Base-by-base conservation (phyloP, 2,888 invertebrate species). In the Metellina segmentata region DNA sequence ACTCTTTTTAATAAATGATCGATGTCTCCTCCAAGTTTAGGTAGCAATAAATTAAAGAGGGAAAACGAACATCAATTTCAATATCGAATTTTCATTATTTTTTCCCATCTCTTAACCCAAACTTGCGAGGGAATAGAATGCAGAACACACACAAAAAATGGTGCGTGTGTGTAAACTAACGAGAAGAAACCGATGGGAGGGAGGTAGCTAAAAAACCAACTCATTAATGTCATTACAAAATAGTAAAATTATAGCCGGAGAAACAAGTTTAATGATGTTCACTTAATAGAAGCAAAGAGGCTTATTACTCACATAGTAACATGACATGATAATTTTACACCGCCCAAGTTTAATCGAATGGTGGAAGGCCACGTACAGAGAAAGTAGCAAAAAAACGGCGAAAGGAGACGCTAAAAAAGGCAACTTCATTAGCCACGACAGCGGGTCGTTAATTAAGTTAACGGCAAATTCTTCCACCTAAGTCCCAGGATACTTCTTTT, bases 201-300 rank as follows among this genome's bases (percentile, higher is more conserved):
- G 52, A 53, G 19, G 78, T 11, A 6, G 51, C 11, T 19, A 78
- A 86, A 86, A 86, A 49, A 13, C 77, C n/a, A 79, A 52, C 87
- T 74, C 88, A 88, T 88, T 88, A 88, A 88, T 81, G 88, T 81
- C 88, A 81, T 88, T 88, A 88, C 88, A 81, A 81, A 87, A 81
- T 81, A 88, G 88, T 88, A 81, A 88, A 88, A 81, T 88, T 88
- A 88, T 81, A 81, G 81, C 81, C 81, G 61, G 52, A 61, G 75
- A 88, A 88, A 88, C 88, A 88, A 88, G 74, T 88, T 88, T 88
- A 88, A 88, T 79, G 88, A 81, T 69, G 88, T 81, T 81, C 75
- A 69, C 81, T 74, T 81, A 88, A 81, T 81, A 88, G 81, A 75
- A 77, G 78, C 51, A 79, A 79, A 87, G 77, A 71, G 61, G 81